Conservation (phyloP, 2,888 invertebrate genomes). For the Cantharis rustica region DNA sequence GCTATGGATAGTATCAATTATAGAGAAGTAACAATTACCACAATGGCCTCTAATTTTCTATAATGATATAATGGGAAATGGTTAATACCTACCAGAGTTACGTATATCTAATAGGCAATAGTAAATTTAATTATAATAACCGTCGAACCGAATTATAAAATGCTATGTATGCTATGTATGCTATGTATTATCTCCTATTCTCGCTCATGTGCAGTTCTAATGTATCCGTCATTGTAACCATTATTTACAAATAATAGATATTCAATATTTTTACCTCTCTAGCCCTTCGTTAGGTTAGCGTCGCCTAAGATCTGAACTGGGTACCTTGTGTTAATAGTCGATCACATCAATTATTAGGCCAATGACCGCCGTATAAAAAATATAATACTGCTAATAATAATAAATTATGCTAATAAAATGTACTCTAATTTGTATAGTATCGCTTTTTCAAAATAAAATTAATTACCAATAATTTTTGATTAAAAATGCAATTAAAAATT, state of each 20-base stretch:
- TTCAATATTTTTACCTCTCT: too few species aligned
- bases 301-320: too few species aligned
- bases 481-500: slow-evolving; percentile 37
- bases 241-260: too few species aligned
- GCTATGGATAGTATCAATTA: slow-evolving; percentile 4
- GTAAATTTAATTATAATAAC: not conserved
- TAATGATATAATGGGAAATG: slow-evolving; percentile 17
- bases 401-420: too few species aligned
- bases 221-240: too few species aligned
- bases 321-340: too few species aligned
- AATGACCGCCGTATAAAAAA: too few species aligned
- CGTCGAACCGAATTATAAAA: not conserved
- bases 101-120: not conserved
- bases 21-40: slow-evolving; percentile 9
- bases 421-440: too few species aligned
- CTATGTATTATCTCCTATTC: not conserved
- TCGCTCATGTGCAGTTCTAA: not conserved
- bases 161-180: not conserved
- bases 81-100: slow-evolving; percentile 13
- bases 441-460: not conserved
- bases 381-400: too few species aligned
- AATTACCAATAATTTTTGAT: slow-evolving; percentile 13
- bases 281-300: too few species aligned
- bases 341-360: too few species aligned
- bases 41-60: slow-evolving; percentile 14